Base-by-base conservation (phyloP, 2,888 invertebrate genomes). In the Dryococelus australis region DNA sequence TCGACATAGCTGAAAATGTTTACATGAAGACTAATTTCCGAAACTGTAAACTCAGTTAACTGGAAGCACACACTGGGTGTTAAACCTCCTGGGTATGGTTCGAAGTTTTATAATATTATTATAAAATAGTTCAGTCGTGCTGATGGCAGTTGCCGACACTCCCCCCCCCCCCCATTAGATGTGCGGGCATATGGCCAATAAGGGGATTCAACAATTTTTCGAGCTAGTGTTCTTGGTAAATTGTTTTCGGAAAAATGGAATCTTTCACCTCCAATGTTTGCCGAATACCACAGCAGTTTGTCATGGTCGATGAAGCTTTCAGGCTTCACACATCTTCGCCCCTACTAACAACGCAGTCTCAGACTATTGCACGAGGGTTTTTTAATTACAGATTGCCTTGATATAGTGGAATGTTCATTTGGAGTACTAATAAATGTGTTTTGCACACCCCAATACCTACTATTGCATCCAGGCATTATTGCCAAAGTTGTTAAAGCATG, bases 361-460 rank as follows among this genome's bases (percentile, higher is more conserved):
- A n/a, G 16, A 83, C 24, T 26, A 26, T 12, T 24, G 83, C 1
- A 28, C 9, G 26, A 26, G 27, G 24, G 27, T n/a, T 83, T 26
- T 83, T 83, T 26, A 27, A 27, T 83, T 2, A 12, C 28, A 83
- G 27, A 24, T 43, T 83, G 13, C 24, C 16, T 28, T 13, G 83
- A 10, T 83, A 27, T 4, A 83, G 83, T 83, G 27, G 27, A 13
- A 43, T 83, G 83, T 9, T 13, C 27, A 80, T 80, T 83, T 24
- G 27, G 83, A 13, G 83, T 83, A 27, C 83, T 35, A 83, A 83
- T 83, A 83, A 83, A 80, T 83, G 81, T 27, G 80, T 80, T 80
- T 80, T 80, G n/a, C 80, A 80, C 28, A 80, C 3, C 3, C 28
- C n/a, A 27, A 80, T n/a, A n/a, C n/a, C n/a, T 80, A 4, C 80